Evolutionary conservation across 2,888 invertebrate genomes (phyloP).

Genomic region (Ichneumoninae sp.): DNA sequence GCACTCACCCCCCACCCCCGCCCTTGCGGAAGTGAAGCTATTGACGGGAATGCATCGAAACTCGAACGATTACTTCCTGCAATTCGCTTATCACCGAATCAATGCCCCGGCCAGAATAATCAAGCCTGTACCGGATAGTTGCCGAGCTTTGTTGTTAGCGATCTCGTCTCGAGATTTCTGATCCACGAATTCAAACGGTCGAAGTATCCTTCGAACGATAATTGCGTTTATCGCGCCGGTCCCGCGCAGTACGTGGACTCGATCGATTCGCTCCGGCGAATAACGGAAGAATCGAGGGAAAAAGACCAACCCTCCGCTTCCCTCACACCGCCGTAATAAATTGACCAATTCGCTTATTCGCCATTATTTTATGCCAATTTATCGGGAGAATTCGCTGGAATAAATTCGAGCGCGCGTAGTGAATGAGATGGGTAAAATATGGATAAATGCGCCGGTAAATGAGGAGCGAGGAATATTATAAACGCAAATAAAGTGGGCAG

Average conservation of each 20-base stretch:
- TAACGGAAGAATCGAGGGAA: background rate
- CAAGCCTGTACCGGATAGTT: background rate
- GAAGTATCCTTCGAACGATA: background rate
- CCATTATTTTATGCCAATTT: slow-evolving; percentile 23
- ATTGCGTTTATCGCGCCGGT: background rate
- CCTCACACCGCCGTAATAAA: background rate
- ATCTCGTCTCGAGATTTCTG: background rate
- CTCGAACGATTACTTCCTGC: slow-evolving; percentile 39
- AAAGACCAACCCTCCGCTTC: background rate
- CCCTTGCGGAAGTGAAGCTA: background rate
- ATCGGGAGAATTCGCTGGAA: slow-evolving; percentile 31
- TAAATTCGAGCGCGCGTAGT: slow-evolving; percentile 16
- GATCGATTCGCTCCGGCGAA: background rate
- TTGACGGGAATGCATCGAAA: slow-evolving; percentile 19
- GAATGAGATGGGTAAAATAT: slow-evolving; percentile 32
- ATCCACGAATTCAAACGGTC: background rate
- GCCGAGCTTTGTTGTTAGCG: background rate
- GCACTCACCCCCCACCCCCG: slow-evolving; percentile 4
- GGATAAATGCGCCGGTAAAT: slow-evolving; percentile 35
- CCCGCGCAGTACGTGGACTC: background rate
- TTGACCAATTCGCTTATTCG: slow-evolving; percentile 3
- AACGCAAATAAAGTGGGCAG: slow-evolving; percentile 13
- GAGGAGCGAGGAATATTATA: slow-evolving; percentile 6
- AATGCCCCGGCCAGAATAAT: slow-evolving; percentile 2
- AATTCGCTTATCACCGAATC: slow-evolving; percentile 27